phyloP scores from a whole-genome alignment of 2,113 vertebrate species.

The Leucosticte australis region DNA sequence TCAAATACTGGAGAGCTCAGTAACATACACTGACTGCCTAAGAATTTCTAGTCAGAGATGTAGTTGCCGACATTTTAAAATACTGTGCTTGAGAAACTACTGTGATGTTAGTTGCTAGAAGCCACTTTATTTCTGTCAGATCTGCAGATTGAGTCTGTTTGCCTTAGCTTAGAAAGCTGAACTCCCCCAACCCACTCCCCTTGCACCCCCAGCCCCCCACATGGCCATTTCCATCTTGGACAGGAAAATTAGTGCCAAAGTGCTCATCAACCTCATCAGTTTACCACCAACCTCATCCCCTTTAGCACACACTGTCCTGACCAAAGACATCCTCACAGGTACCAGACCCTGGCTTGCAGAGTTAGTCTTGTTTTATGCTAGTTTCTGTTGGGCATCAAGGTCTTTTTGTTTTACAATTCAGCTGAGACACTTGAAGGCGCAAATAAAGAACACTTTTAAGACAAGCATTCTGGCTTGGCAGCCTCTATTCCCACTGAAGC shows the following conservation, averaged over 20 bases:
- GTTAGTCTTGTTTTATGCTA: neutral
- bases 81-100: neutral
- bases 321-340: neutral
- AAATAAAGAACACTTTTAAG: constrained; percentile 10
- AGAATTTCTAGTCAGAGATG: neutral
- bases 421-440: neutral
- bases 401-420: neutral
- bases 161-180: neutral
- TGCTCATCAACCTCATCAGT: neutral
- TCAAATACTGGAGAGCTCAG: neutral
- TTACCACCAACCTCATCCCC: neutral
- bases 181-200: no score
- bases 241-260: neutral
- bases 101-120: neutral
- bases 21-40: neutral
- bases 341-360: neutral
- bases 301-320: neutral
- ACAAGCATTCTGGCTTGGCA: constrained; percentile 20
- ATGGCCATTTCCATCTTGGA: neutral
- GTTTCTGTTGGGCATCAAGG: neutral
- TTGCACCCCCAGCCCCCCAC: fast-evolving
- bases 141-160: neutral
- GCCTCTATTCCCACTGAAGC: constrained; percentile 4
- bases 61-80: neutral
- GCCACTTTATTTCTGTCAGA: neutral